Percentiles rank a stretch among this genome's conserved stretches.
phyloP scores from a whole-genome alignment of 2,888 invertebrate species.

The Synergus itoensis region DNA sequence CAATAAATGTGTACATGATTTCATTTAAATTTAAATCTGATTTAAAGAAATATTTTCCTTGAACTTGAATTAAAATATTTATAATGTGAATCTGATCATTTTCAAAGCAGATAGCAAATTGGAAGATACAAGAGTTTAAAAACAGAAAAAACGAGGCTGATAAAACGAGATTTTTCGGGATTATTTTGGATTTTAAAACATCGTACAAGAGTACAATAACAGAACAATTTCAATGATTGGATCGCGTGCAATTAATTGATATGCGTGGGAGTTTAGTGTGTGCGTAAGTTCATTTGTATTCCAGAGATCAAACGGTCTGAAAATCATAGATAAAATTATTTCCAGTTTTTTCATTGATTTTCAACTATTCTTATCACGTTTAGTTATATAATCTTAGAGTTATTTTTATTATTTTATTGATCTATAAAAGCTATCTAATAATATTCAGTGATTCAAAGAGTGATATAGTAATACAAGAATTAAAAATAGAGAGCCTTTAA shows the following conservation, averaged over 20 bases:
- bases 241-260: slow-evolving; percentile 11
- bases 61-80: no score
- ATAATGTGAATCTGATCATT: no score
- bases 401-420: neutral
- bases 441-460: no score
- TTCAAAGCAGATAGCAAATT: no score
- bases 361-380: neutral
- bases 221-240: slow-evolving; percentile 14
- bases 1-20: neutral
- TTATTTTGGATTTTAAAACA: slow-evolving; percentile 1
- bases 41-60: no score
- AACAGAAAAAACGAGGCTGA: neutral
- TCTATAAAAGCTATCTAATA: neutral
- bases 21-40: neutral
- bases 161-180: neutral
- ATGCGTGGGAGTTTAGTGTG: slow-evolving; percentile 1
- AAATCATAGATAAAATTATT: neutral
- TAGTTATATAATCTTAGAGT: neutral
- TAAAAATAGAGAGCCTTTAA: neutral
- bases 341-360: neutral
- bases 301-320: neutral
- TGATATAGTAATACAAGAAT: neutral
- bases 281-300: neutral
- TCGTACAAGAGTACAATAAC: slow-evolving; percentile 8
- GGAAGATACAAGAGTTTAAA: neutral